Evolutionary conservation across 1,140 invertebrate species (phyloP).

Genomic region (Bombus consobrinus): DNA sequence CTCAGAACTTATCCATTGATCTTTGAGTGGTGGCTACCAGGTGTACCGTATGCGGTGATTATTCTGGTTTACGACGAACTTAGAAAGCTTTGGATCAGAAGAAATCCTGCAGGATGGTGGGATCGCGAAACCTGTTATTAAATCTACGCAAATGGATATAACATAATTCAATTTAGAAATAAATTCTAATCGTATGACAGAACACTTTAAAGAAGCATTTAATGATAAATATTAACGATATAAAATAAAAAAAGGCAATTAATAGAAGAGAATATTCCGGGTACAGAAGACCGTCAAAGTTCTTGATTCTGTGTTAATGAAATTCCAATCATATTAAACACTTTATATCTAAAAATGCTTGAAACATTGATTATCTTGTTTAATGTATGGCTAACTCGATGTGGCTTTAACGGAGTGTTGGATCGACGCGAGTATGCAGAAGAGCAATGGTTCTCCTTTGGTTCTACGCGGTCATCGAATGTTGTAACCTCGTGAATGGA

Average conservation of each 20-base stretch:
- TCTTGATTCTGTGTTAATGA: background rate
- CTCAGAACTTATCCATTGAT: constrained; percentile 83
- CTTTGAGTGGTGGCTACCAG: constrained; percentile 89
- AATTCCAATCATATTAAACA: background rate
- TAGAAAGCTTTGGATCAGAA: constrained; percentile 88
- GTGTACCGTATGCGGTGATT: constrained; percentile 88
- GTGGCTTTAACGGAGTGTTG: background rate
- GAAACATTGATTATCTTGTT: background rate
- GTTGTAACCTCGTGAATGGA: constrained; percentile 74
- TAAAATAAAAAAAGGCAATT: background rate
- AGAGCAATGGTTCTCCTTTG: constrained; percentile 69
- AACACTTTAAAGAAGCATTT: too few species aligned
- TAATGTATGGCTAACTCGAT: background rate
- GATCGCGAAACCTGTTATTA: constrained; percentile 93
- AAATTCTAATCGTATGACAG: background rate
- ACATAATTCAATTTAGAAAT: background rate
- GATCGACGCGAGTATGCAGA: constrained; percentile 59
- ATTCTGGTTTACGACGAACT: constrained; percentile 91
- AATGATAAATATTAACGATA: background rate
- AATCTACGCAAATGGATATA: constrained; percentile 45
- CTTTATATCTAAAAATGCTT: background rate
- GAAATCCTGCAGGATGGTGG: constrained; percentile 89
- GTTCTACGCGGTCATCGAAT: constrained; percentile 70
- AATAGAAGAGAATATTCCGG: background rate
- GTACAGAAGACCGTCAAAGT: too few species aligned